These are phyloP conservation scores for Gymnocheta viridis DNA, from an alignment of 2,888 invertebrate genomes.

Conservation along the genomic window DNA sequence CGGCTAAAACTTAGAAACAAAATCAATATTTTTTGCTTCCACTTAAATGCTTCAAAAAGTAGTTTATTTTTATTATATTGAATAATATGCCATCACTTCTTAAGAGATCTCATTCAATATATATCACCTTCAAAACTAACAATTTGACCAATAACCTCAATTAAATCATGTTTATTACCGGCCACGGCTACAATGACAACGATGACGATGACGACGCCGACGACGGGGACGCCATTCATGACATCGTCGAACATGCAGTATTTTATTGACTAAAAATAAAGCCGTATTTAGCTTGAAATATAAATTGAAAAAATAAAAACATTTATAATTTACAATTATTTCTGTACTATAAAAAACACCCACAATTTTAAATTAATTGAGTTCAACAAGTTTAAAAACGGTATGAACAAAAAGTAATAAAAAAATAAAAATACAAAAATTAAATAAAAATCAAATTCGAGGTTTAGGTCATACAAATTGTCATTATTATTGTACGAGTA, in stretches of 20 bases:
- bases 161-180: slow-evolving; percentile 63
- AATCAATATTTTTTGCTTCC: too few relatives aligned
- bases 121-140: slow-evolving; percentile 65
- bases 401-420: neutral
- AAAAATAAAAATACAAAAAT: slow-evolving; percentile 25
- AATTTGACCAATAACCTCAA: slow-evolving; percentile 70
- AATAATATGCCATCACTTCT: slow-evolving; percentile 5
- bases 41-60: too few relatives aligned
- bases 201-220: neutral
- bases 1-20: too few relatives aligned
- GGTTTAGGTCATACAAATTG: slow-evolving; percentile 67
- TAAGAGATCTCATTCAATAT: slow-evolving; percentile 9
- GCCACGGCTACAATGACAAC: slow-evolving; percentile 1
- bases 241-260: neutral
- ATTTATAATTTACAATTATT: slow-evolving; percentile 60
- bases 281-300: slow-evolving; percentile 22
- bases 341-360: slow-evolving; percentile 64
- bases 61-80: neutral
- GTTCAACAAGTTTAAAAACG: slow-evolving; percentile 77
- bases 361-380: slow-evolving; percentile 77
- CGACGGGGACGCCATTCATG: slow-evolving; percentile 5
- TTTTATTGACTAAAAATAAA: slow-evolving; percentile 1
- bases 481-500: neutral
- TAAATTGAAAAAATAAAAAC: too few relatives aligned
- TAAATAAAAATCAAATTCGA: slow-evolving; percentile 78